Evolutionary conservation across 2,797 vertebrate species (phyloP), one percentile per base, ranked within the genome.

Genomic region (Paratrypauchen microcephalus): DNA sequence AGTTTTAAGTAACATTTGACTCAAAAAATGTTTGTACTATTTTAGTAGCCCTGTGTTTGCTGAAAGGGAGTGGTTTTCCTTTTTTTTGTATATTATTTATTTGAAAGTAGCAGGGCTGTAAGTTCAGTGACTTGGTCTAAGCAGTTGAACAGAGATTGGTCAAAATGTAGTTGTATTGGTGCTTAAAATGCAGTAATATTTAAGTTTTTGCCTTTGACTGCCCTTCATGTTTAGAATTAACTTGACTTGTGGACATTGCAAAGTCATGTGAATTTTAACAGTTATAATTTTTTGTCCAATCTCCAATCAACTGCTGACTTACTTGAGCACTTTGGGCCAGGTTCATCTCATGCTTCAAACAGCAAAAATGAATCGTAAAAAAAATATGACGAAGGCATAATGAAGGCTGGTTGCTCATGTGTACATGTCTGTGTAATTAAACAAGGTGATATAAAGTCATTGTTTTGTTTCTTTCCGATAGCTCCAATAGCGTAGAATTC

Each of bases 21-120:
- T 92, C 94, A 90, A 64, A 83, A 92, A 91, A 52, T 65, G 88
- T 93, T 94, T 94, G 92, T 94, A 93, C 86, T 90, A 91, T 95
- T 93, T 91, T 92, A 88, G 86, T 60, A 93, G 86, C 72, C 73
- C 68, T 80, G 65, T 79, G 76, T 89, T 90, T 83, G 26, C 74
- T 81, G 75, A 73, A 86, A 77, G 72, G 81, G 81, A 84, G 81
- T 83, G 84, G 77, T 86, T 89, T 67, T 90, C 74, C 68, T 88
- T 72, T 89, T 90, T 72, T 89, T 90, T 87, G 82, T 92, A 92
- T 87, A 85, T 81, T 90, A 93, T 94, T 94, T 94, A 94, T 94
- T 94, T 82, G 90, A 86, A 83, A 84, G 72, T 86, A 91, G 92
- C 91, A 85, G 92, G 90, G 89, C 72, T 61, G 75, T 50, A 24